Base-by-base conservation (phyloP, 2,797 vertebrate species). In the Cichlasoma orientale region DNA sequence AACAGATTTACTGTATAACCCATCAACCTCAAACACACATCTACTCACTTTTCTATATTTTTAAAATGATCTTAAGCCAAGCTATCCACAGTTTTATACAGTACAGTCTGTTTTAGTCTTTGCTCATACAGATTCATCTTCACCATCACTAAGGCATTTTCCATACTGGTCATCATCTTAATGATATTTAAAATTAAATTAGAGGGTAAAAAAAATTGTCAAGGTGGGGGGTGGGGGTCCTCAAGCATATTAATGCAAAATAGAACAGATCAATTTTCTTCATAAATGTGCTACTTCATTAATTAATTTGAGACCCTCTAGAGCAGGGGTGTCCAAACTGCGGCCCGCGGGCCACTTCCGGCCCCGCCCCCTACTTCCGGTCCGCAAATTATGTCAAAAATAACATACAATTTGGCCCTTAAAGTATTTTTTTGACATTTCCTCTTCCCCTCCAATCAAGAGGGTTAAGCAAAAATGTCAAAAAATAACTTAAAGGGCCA, bases 1-100 rank as follows among this genome's bases (percentile, higher is more conserved):
- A 13, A 83, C 77, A 78, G 47, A 86, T 85, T 89, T 89, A 91
- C 89, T 91, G 89, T 87, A 88, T 69, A 89, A 82, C 47, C 72
- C 78, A 56, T 69, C 78, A 68, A 80, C 86, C 70, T 87, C 79
- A 78, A 19, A 58, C 4, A 56, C 41, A 75, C 57, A 44, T 55
- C 70, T 61, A 38, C 27, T 72, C 12, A 72, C 7, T 4, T 13
- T 69, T 29, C 14, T 66, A 18, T 14, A 23, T 27, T 47, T 18
- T 52, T 78, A 44, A 50, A 3, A 23, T 59, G 0, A 23, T 56
- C 1, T 68, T 44, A 56, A 16, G 29, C 38, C 52, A 21, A 55
- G 52, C 23, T 58, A 21, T 57, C 21, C 41, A 57, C 27, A 23
- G 14, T 56, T 73, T 75, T 57, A 63, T 27, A 36, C 31, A 27